These are phyloP conservation scores for Drosophila limbata DNA, from an alignment of 2,888 invertebrate species.

Conservation along the genomic window DNA sequence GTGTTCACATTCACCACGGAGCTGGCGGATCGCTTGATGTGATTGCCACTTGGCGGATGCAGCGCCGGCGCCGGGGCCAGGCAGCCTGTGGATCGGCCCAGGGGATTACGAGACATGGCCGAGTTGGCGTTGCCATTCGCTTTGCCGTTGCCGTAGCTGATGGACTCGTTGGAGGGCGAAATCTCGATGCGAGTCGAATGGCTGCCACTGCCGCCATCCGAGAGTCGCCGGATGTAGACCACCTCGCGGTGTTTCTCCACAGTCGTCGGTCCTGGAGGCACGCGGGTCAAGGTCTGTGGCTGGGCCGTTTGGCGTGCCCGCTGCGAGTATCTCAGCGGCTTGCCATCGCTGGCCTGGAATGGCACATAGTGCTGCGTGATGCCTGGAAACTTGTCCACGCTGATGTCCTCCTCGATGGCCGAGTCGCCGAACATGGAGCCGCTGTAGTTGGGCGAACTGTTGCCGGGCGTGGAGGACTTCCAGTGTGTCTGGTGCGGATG, in stretches of 20 bases:
- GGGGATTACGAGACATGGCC: constrained; percentile 69
- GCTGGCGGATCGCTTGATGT: constrained; percentile 78
- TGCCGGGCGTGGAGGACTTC: constrained; percentile 85
- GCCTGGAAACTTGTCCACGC: constrained; percentile 85
- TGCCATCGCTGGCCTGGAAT: constrained; percentile 80
- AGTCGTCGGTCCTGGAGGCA: constrained; percentile 44
- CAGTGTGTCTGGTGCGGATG: constrained; percentile 76
- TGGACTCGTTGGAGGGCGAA: constrained; percentile 84
- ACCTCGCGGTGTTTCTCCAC: constrained; percentile 83
- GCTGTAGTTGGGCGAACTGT: constrained; percentile 85
- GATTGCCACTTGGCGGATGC: constrained; percentile 42
- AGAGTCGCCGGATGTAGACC: constrained; percentile 83
- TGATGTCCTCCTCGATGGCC: constrained; percentile 85
- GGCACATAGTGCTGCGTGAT: constrained; percentile 83
- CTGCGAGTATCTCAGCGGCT: constrained; percentile 80
- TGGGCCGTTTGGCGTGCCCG: constrained; percentile 69
- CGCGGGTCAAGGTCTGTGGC: constrained; percentile 46
- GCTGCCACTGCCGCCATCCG: constrained; percentile 80
- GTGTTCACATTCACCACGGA: constrained; percentile 72
- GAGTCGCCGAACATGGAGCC: constrained; percentile 86
- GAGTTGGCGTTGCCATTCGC: constrained; percentile 45
- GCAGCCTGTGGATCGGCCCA: constrained; percentile 76
- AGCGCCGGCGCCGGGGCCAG: constrained; percentile 52
- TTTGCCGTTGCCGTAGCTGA: constrained; percentile 79
- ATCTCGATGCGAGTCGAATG: constrained; percentile 85